Percentiles rank a stretch among this genome's conserved stretches.
Evolutionary conservation across 2,113 vertebrate species (phyloP).

Genomic region (Clinocottus analis): DNA sequence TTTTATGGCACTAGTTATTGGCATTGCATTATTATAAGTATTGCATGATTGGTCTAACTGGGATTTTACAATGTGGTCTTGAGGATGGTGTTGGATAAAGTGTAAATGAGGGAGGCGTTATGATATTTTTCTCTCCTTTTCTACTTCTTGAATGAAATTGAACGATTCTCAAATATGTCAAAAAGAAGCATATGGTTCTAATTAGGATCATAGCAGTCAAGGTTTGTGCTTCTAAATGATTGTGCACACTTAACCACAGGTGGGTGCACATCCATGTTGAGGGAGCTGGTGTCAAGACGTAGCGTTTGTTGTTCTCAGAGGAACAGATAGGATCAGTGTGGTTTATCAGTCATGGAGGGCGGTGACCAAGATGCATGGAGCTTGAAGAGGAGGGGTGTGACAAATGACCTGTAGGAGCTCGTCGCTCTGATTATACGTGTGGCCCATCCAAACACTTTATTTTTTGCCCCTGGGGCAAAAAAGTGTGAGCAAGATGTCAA

Average conservation of each 20-base stretch:
- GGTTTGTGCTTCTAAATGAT: constrained; percentile 37
- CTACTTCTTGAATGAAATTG: constrained; percentile 35
- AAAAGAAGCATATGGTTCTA: constrained; percentile 36
- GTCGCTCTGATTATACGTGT: constrained; percentile 62
- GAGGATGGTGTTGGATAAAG: constrained; percentile 39
- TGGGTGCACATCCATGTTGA: constrained; percentile 6
- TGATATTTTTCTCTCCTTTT: constrained; percentile 33
- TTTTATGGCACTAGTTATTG: constrained; percentile 69
- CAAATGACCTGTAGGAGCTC: constrained; percentile 62
- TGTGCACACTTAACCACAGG: constrained; percentile 34
- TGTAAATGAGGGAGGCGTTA: constrained; percentile 52
- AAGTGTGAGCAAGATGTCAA: constrained; percentile 31
- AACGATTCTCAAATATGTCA: constrained; percentile 36
- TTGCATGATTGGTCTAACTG: constrained; percentile 64
- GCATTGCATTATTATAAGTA: constrained; percentile 65
- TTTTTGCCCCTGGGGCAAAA: constrained; percentile 46
- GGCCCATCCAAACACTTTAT: constrained; percentile 24
- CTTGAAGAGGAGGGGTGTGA: constrained; percentile 52
- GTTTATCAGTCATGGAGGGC: constrained; percentile 62
- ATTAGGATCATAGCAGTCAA: constrained; percentile 41
- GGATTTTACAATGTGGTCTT: constrained; percentile 64
- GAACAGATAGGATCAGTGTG: constrained; percentile 66
- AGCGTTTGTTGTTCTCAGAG: constrained; percentile 55
- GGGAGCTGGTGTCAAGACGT: constrained; percentile 55
- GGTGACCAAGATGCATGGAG: constrained; percentile 61